A percentile compares a stretch with the other conserved stretches of the same genome.
Evolutionary conservation across 2,888 invertebrate species (phyloP).

Genomic region (Ectemnius lituratus): DNA sequence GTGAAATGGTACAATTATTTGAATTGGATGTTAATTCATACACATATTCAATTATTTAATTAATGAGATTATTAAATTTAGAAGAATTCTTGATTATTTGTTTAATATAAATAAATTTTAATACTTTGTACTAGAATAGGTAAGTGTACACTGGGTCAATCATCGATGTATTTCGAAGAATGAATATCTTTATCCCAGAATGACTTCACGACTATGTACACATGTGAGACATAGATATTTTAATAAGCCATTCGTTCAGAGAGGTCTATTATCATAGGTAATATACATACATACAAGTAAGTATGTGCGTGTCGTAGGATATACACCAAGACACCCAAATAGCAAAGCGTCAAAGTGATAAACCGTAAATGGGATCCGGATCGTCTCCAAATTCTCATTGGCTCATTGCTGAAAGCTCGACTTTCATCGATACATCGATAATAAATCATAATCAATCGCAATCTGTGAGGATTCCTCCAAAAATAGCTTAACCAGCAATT

Average conservation of each 20-base stretch:
- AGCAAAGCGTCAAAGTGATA: constrained; percentile 77
- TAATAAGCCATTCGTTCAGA: constrained; percentile 56
- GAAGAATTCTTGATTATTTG: no score
- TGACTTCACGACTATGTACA: constrained; percentile 25
- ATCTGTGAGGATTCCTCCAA: background rate
- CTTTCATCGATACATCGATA: constrained; percentile 11
- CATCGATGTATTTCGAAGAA: background rate
- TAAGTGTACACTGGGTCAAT: no score
- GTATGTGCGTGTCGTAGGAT: constrained; percentile 39
- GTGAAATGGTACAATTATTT: no score
- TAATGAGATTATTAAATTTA: no score
- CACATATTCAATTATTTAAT: no score
- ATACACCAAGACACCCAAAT: constrained; percentile 68
- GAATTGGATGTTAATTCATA: no score
- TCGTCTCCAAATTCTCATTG: constrained; percentile 64
- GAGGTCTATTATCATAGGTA: constrained; percentile 49
- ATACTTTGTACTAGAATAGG: no score
- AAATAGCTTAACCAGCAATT: background rate
- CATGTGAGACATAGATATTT: constrained; percentile 55
- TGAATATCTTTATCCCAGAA: background rate
- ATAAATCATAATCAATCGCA: background rate
- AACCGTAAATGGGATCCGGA: constrained; percentile 72
- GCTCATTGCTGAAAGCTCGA: constrained; percentile 54
- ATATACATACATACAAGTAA: constrained; percentile 26
- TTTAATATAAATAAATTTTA: no score